These are phyloP conservation scores for Kryphioiulus occultus DNA, from an alignment of 2,888 invertebrate genomes.

Conservation along the genomic window DNA sequence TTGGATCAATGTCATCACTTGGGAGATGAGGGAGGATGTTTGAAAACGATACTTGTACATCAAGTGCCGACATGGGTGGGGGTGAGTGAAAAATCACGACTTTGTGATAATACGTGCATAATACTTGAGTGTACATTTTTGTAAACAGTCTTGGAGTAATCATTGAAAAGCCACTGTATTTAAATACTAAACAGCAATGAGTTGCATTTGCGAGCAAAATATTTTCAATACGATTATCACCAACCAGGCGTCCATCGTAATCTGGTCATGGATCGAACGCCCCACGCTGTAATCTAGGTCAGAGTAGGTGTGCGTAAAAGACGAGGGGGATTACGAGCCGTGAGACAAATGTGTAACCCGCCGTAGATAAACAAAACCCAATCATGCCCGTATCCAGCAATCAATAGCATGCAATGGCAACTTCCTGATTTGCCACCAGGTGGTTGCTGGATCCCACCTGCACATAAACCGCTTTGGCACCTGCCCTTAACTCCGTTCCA, in stretches of 20 bases:
- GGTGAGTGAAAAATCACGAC: too few species aligned
- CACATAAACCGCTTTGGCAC: not conserved
- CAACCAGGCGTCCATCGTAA: not conserved
- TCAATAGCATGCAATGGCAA: not conserved
- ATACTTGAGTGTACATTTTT: too few species aligned
- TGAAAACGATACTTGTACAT: too few species aligned
- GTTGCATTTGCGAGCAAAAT: too few species aligned
- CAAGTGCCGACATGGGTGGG: too few species aligned
- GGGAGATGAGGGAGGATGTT: too few species aligned
- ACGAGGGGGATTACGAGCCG: not conserved
- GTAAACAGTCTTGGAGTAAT: too few species aligned
- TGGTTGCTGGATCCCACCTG: not conserved
- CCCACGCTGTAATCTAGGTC: not conserved
- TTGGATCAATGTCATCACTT: too few species aligned
- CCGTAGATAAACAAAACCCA: not conserved
- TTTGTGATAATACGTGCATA: too few species aligned
- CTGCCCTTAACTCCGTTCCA: not conserved
- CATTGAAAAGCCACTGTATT: too few species aligned
- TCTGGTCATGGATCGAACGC: not conserved
- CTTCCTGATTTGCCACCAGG: not conserved
- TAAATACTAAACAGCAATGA: too few species aligned
- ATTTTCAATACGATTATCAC: too few species aligned
- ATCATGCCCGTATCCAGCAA: not conserved
- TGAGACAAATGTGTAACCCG: not conserved
- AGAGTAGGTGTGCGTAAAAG: not conserved